A percentile compares a stretch with the other conserved stretches of the same genome.
Evolutionary conservation across 2,797 vertebrate species (phyloP).

Genomic region (Rhinichthys osculus): DNA sequence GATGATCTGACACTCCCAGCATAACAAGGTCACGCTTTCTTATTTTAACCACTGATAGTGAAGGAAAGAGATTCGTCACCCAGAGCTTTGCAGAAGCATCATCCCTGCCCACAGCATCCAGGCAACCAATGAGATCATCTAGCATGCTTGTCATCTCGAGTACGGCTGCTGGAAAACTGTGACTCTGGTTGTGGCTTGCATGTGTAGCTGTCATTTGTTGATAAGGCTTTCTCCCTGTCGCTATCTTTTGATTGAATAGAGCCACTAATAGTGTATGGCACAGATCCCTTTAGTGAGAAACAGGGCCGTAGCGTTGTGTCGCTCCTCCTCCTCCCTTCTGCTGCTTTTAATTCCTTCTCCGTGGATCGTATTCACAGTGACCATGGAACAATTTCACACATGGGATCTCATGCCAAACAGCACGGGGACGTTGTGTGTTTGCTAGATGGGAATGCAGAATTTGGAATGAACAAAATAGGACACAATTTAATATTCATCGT

Average conservation of each 20-base stretch:
- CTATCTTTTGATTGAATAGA: slow-evolving; percentile 40
- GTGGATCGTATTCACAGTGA: slow-evolving; percentile 64
- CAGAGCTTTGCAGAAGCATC: neutral
- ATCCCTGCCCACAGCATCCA: slow-evolving; percentile 5
- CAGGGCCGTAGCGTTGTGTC: neutral
- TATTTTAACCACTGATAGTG: slow-evolving; percentile 25
- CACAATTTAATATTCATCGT: slow-evolving; percentile 56
- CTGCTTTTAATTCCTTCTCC: slow-evolving; percentile 63
- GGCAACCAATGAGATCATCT: slow-evolving; percentile 29
- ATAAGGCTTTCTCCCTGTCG: slow-evolving; percentile 30
- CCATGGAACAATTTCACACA: slow-evolving; percentile 74
- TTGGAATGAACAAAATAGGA: slow-evolving; percentile 50
- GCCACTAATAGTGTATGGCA: slow-evolving; percentile 44
- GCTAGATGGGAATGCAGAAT: slow-evolving; percentile 43
- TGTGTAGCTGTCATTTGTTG: slow-evolving; percentile 33
- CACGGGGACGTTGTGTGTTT: slow-evolving; percentile 41
- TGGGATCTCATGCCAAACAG: slow-evolving; percentile 65
- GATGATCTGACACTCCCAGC: slow-evolving; percentile 12
- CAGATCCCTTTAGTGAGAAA: slow-evolving; percentile 16
- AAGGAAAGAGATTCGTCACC: slow-evolving; percentile 13
- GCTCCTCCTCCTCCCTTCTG: neutral
- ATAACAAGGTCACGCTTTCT: slow-evolving; percentile 21
- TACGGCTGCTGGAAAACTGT: slow-evolving; percentile 15
- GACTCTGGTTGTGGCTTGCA: slow-evolving; percentile 17
- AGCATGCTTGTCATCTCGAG: slow-evolving; percentile 30